These are phyloP conservation scores for Falco biarmicus DNA, from an alignment of 2,797 vertebrate genomes.

Conservation along the genomic window DNA sequence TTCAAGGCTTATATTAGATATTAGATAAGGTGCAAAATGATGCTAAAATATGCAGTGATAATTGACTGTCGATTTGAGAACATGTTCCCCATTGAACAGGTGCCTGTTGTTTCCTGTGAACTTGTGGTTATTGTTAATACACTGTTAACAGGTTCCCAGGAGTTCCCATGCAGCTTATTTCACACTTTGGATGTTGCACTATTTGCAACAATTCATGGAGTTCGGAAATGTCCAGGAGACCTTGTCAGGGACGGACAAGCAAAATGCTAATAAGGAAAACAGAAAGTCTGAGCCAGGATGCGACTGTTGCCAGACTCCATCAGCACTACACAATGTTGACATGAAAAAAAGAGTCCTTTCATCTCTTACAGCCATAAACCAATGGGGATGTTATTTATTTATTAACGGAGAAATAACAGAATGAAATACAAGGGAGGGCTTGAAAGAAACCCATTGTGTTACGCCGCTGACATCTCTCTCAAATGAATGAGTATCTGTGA, in stretches of 20 bases:
- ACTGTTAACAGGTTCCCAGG: neutral
- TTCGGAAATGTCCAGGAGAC: slow-evolving; percentile 7
- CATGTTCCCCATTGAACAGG: neutral
- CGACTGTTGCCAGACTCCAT: slow-evolving; percentile 1
- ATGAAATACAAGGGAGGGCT: neutral
- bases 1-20: neutral
- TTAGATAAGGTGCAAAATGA: neutral
- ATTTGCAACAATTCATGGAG: neutral
- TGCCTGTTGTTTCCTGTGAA: slow-evolving; percentile 11
- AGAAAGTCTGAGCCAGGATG: slow-evolving; percentile 16
- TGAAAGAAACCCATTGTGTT: neutral
- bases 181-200: neutral
- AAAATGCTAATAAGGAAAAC: slow-evolving; percentile 26
- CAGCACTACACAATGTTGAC: neutral
- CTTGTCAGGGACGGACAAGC: slow-evolving; percentile 10
- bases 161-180: neutral
- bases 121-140: neutral
- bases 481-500: neutral
- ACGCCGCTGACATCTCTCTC: neutral
- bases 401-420: neutral
- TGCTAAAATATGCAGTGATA: slow-evolving; percentile 27
- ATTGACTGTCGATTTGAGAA: slow-evolving; percentile 23
- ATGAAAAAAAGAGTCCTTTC: neutral
- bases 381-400: slow-evolving; percentile 3
- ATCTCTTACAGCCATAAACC: neutral